phyloP scores from a whole-genome alignment of 2,888 invertebrate genomes.

The Himalopsyche tibetana region DNA sequence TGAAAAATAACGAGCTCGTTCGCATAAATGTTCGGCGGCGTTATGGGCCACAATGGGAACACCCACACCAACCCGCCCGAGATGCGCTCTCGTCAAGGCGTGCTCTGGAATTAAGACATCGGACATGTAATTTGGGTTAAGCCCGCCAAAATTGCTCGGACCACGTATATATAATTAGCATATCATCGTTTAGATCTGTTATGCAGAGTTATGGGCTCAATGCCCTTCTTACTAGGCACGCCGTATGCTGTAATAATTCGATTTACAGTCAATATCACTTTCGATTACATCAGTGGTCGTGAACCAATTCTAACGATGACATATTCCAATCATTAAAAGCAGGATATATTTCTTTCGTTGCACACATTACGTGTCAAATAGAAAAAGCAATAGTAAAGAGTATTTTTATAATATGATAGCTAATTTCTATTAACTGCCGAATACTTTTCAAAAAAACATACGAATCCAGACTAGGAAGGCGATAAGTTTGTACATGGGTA shows the following conservation, averaged over 20 bases:
- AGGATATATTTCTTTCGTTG: too few relatives aligned
- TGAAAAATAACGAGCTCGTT: slow-evolving; percentile 54
- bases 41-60: slow-evolving; percentile 53
- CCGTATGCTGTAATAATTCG: background rate
- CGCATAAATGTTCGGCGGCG: slow-evolving; percentile 51
- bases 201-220: slow-evolving; percentile 10
- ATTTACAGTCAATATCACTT: background rate
- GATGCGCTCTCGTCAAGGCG: slow-evolving; percentile 27
- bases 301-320: too few relatives aligned
- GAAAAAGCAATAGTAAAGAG: too few relatives aligned
- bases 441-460: too few relatives aligned
- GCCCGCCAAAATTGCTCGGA: slow-evolving; percentile 14
- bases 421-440: too few relatives aligned
- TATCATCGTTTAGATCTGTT: slow-evolving; percentile 32
- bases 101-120: slow-evolving; percentile 47
- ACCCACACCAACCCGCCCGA: slow-evolving; percentile 51
- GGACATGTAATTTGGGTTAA: slow-evolving; percentile 40
- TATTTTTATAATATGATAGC: too few relatives aligned
- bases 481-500: too few relatives aligned
- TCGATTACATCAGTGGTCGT: too few relatives aligned
- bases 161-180: slow-evolving; percentile 34
- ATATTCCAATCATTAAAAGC: too few relatives aligned
- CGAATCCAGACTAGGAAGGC: too few relatives aligned
- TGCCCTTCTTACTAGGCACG: background rate
- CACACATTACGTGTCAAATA: too few relatives aligned